Percentiles rank a stretch among this genome's conserved stretches.
phyloP scores from a whole-genome alignment of 2,888 invertebrate genomes.

The Ophion ventricosus region DNA sequence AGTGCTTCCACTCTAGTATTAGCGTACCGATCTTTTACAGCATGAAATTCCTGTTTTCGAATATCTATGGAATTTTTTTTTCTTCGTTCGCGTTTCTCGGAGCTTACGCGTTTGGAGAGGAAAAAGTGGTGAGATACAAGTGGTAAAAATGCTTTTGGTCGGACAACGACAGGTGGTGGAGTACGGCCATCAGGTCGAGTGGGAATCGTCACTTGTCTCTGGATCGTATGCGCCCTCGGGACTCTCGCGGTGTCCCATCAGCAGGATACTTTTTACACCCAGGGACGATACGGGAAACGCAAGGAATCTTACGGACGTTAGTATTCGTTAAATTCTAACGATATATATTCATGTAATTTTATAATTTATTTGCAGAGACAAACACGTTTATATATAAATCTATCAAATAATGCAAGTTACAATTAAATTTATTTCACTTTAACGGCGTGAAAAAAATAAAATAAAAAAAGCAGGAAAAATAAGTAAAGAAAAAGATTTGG shows the following conservation, averaged over 20 bases:
- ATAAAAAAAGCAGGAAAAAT: no score
- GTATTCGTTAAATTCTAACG: constrained; percentile 39
- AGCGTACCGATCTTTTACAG: no score
- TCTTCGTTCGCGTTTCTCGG: neutral
- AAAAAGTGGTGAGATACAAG: neutral
- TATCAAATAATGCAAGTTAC: neutral
- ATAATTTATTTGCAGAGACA: neutral
- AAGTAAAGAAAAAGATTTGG: no score
- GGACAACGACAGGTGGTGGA: constrained; percentile 65
- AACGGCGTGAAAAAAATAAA: no score
- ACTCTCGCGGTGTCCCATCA: constrained; percentile 70
- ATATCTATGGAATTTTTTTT: neutral
- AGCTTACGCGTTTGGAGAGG: neutral
- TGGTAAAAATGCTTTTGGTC: constrained; percentile 35
- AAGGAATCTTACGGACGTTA: constrained; percentile 70
- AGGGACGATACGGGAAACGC: constrained; percentile 76
- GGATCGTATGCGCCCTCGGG: constrained; percentile 73
- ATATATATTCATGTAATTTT: neutral
- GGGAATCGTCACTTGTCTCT: constrained; percentile 72
- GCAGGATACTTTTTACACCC: constrained; percentile 71
- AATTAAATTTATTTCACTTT: no score
- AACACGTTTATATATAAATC: neutral
- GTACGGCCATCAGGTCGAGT: constrained; percentile 67
- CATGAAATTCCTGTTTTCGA: neutral
- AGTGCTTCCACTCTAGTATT: no score